Evolutionary conservation across 2,797 vertebrate genomes (phyloP), one percentile per base, ranked within the genome.

Genomic region (Setipinna tenuifilis): DNA sequence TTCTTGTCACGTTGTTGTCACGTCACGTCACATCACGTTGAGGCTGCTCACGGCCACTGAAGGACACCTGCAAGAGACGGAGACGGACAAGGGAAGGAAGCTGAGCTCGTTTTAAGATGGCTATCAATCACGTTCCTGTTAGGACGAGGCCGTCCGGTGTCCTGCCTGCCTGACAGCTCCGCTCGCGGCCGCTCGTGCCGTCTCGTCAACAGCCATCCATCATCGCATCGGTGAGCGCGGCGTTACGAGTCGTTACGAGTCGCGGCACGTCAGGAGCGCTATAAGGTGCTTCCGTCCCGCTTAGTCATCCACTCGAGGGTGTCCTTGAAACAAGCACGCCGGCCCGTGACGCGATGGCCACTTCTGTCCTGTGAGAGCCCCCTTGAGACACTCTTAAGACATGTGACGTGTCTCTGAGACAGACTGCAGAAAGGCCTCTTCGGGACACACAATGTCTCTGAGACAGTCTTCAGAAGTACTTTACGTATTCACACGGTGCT

Each of bases 61-160:
- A 54, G 50, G 50, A 54, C 50, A 54, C 50, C 7, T 54, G 50
- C 50, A 54, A 54, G 50, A 41, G 35, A 41, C 35, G 35, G 35
- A 41, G 35, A 41, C 35, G 35, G 35, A 89, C 89, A 85, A 88
- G 87, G 87, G 86, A 48, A 82, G 86, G 17, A 83, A 54, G 50
- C 3, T 54, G 50, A 54, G 50, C 2, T 88, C 59, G 59, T 89
- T 88, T 83, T 85, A 44, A n/a, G 85, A 87, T 93, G 86, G 92
- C 93, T 94, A 94, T 92, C 92, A 93, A 93, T 94, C 91, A 91
- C 87, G 82, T 48, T 58, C 84, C 82, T 86, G 65, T 84, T 81
- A 71, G 84, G 81, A 44, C 11, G 28, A 35, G 85, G 86, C 35
- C 35, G 35, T 41, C 35, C 75, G n/a, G 62, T 85, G 86, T 68